A percentile compares a stretch with the other conserved stretches of the same genome.
phyloP scores from a whole-genome alignment of 2,888 invertebrate genomes.

The Pyrrhosoma nymphula region DNA sequence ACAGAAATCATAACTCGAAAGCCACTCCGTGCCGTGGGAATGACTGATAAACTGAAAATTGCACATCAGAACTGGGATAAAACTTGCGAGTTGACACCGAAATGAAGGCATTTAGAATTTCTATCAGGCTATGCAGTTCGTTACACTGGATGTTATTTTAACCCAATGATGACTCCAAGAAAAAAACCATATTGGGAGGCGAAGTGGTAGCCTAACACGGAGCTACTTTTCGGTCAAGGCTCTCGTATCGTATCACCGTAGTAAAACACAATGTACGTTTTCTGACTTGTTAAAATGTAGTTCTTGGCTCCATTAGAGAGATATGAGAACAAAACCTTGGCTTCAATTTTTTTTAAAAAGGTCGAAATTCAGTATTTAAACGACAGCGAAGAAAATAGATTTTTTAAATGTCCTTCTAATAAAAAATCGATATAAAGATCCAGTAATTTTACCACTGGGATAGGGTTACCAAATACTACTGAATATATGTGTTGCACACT shows the following conservation, averaged over 20 bases:
- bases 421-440: too few species aligned
- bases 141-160: background rate
- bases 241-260: background rate
- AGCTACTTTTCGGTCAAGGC: background rate
- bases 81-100: background rate
- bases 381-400: background rate
- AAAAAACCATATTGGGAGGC: background rate
- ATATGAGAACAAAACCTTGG: background rate
- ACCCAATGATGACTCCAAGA: background rate
- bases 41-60: background rate
- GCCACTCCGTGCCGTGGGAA: background rate
- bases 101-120: background rate
- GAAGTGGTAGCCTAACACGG: background rate
- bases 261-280: background rate
- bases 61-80: background rate
- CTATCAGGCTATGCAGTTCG: background rate
- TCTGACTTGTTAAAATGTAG: background rate
- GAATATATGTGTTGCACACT: too few species aligned
- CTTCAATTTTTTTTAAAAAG: background rate
- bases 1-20: background rate
- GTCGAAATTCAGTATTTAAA: background rate
- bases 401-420: too few species aligned
- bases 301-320: background rate
- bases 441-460: too few species aligned
- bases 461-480: too few species aligned